Evolutionary conservation across 2,888 invertebrate species (phyloP), one percentile per base, ranked within the genome.

Genomic region (Plagodis pulveraria): DNA sequence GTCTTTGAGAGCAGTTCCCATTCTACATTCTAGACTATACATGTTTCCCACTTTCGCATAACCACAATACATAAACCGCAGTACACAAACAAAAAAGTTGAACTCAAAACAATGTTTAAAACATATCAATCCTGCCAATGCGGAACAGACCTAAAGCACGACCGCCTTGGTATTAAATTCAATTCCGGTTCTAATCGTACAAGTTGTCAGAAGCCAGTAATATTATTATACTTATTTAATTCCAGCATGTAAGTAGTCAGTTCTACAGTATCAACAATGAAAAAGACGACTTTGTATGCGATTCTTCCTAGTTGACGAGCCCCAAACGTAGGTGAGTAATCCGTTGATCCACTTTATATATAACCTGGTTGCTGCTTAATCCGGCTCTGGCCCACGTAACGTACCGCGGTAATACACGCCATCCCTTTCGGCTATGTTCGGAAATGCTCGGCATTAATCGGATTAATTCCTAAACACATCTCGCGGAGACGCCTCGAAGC

Each of bases 401-500:
- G 60, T 62, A 50, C 58, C 58, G 52, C 58, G 66, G 65, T 61
- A 62, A 65, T 64, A 62, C 63, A 52, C 56, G 59, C 63, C 57
- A 57, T 69, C 65, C 62, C 59, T 63, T 55, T 51, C 72, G 74
- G 76, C 71, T 2, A 10, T 6, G 42, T 12, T 42, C 42, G 42
- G 42, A 11, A 42, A 42, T 6, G 76, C 81, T 79, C 78, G 73
- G 65, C 72, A 81, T 78, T 88, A 90, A 90, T 89, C 84, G 74
- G 81, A 89, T 89, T 89, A 88, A 80, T 78, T 83, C 77, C 76
- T 76, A 84, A 85, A 82, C 81, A 81, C 81, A 81, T 76, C 78
- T 80, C 78, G 71, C 80, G 74, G 40, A 22, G 22, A 78, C 58
- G 33, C 36, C 42, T 50, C 52, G 46, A 78, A 77, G 82, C 80